phyloP scores from a whole-genome alignment of 2,797 vertebrate genomes.

The Lepilemur septentrionalis region DNA sequence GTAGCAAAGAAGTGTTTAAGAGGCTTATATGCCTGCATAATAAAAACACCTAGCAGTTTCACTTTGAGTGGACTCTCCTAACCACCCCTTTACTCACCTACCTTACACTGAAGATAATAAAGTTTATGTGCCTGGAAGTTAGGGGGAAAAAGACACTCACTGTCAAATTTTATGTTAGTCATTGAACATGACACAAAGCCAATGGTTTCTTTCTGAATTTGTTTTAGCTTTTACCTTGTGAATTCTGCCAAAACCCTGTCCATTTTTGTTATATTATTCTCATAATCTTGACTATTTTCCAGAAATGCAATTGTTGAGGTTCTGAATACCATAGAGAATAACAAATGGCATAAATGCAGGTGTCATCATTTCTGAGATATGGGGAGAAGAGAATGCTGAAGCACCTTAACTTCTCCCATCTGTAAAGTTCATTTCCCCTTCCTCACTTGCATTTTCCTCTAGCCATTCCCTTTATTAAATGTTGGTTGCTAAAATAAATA shows the following conservation, averaged over 20 bases:
- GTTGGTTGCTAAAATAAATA: neutral
- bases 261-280: constrained; percentile 21
- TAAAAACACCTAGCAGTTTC: neutral
- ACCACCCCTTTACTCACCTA: neutral
- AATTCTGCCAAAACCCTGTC: constrained; percentile 43
- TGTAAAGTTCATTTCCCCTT: neutral
- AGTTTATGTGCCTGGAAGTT: neutral
- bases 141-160: neutral
- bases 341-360: neutral
- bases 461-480: neutral
- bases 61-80: neutral
- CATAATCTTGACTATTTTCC: constrained; percentile 30
- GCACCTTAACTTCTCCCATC: neutral
- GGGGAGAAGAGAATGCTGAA: constrained; percentile 11
- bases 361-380: neutral
- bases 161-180: neutral
- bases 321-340: constrained; percentile 41
- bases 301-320: neutral
- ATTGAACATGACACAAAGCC: neutral
- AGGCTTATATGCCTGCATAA: neutral
- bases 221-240: constrained; percentile 39
- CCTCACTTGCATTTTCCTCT: neutral
- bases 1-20: neutral
- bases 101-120: neutral
- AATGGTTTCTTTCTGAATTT: constrained; percentile 9